Conservation (phyloP, 37 sponge, comb jelly and placozoan genomes). For the Agelas oroides region DNA sequence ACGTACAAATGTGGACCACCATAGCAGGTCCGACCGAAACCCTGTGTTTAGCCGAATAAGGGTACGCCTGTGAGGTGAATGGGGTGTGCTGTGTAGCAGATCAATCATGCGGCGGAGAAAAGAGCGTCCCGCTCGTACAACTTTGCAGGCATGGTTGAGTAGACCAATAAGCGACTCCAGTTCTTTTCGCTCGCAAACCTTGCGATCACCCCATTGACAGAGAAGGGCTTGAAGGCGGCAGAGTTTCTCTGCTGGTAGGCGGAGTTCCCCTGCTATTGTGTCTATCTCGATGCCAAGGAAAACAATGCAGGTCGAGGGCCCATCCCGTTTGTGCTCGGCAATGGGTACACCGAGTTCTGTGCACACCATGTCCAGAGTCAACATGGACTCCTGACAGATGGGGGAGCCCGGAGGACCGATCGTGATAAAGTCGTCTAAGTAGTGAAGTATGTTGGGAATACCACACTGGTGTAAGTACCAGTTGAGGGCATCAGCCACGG, state of each 20-base stretch:
- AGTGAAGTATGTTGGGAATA: constrained; percentile 22
- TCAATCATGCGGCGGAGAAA: constrained; percentile 6
- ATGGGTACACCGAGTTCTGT: constrained; percentile 35
- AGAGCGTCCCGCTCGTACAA: background rate
- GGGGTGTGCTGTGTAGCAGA: background rate
- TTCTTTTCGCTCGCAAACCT: background rate
- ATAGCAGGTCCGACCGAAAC: constrained; percentile 42
- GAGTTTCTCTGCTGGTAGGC: constrained; percentile 53
- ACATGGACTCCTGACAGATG: background rate
- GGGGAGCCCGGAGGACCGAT: constrained; percentile 24
- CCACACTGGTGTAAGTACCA: constrained; percentile 30
- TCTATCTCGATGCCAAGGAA: constrained; percentile 56
- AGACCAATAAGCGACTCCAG: constrained; percentile 47
- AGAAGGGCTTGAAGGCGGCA: background rate
- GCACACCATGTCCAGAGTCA: background rate
- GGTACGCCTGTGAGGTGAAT: background rate
- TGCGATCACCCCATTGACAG: background rate
- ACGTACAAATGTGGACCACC: constrained; percentile 23
- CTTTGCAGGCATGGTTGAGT: constrained; percentile 44
- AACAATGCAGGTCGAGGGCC: constrained; percentile 24
- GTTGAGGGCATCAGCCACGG: constrained; percentile 29
- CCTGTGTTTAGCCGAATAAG: constrained; percentile 19
- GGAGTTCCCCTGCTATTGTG: constrained; percentile 2
- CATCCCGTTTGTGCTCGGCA: constrained; percentile 44
- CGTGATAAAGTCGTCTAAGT: constrained; percentile 60